Percentiles rank a stretch among this genome's conserved stretches.
Conservation (phyloP, 2,797 vertebrate genomes). For the Loris lydekkerianus region DNA sequence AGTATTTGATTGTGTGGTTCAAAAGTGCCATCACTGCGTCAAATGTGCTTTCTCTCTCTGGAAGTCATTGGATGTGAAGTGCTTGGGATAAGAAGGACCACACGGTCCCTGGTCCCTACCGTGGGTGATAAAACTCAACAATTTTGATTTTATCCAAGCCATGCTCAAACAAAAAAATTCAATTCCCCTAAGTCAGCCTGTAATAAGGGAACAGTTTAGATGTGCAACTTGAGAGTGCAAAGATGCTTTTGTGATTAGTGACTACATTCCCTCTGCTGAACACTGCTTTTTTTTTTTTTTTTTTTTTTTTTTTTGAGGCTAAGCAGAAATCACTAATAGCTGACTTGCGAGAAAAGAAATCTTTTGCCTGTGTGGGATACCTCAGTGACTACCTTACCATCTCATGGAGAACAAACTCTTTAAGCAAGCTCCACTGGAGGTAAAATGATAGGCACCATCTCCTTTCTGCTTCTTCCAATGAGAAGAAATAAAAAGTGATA, state of each 20-base stretch:
- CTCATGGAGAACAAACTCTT: background rate
- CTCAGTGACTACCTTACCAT: background rate
- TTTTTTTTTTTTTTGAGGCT: conserved; percentile 56
- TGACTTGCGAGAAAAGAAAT: conserved; percentile 65
- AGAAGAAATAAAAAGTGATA: background rate
- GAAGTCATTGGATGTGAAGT: background rate
- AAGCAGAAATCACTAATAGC: conserved; percentile 66
- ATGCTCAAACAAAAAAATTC: background rate
- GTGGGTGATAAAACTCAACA: conserved; percentile 38
- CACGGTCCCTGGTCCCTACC: background rate
- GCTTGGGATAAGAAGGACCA: background rate
- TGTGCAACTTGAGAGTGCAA: conserved; percentile 3
- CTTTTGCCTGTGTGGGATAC: conserved; percentile 30
- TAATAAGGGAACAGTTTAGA: conserved; percentile 1
- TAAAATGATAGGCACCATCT: conserved; percentile 39
- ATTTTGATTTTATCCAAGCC: conserved; percentile 35
- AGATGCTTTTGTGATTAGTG: conserved; percentile 62
- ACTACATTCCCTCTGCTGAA: conserved; percentile 44
- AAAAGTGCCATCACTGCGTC: background rate
- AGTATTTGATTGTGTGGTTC: conserved; percentile 16
- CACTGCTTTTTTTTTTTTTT: conserved; percentile 16
- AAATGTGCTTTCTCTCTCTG: background rate
- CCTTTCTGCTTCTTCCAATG: background rate
- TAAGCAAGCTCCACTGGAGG: background rate
- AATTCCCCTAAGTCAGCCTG: conserved; percentile 27